Conservation (phyloP, 2,888 invertebrate genomes). For the Patella pellucida region DNA sequence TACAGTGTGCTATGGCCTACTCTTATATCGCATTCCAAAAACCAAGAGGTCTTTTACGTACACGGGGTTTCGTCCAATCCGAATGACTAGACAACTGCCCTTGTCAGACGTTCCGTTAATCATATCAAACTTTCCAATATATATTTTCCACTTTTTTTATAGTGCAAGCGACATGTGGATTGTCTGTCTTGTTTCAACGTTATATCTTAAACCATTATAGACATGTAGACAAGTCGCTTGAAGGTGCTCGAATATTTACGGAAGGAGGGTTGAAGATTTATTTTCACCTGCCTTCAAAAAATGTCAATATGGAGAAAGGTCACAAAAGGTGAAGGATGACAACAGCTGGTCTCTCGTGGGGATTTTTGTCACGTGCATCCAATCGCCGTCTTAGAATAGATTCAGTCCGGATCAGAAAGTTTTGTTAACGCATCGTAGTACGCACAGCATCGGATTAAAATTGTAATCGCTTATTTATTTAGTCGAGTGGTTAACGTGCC, state of each 20-base stretch:
- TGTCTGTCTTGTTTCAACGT: no score
- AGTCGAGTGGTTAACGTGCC: background rate
- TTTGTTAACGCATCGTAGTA: background rate
- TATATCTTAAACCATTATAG: no score
- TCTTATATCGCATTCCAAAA: no score
- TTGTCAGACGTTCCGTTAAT: no score
- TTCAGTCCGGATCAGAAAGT: background rate
- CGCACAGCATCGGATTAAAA: background rate
- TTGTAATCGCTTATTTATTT: background rate
- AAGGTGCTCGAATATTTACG: background rate
- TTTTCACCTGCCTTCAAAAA: background rate
- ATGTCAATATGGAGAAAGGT: constrained; percentile 1
- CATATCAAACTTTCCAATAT: no score
- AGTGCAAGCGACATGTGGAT: no score
- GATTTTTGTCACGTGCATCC: background rate
- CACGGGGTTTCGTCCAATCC: no score
- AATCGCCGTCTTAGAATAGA: background rate
- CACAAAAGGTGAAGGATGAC: constrained; percentile 1
- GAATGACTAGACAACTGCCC: no score
- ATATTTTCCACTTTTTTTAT: no score
- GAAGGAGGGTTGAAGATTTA: background rate
- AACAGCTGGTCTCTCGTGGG: background rate
- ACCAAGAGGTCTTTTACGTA: no score
- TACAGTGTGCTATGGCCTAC: no score
- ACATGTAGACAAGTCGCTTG: no score